Percentiles rank a stretch among this genome's conserved stretches.
These are phyloP conservation scores for Elanoides forficatus DNA, from an alignment of 2,113 vertebrate genomes.

Conservation along the genomic window DNA sequence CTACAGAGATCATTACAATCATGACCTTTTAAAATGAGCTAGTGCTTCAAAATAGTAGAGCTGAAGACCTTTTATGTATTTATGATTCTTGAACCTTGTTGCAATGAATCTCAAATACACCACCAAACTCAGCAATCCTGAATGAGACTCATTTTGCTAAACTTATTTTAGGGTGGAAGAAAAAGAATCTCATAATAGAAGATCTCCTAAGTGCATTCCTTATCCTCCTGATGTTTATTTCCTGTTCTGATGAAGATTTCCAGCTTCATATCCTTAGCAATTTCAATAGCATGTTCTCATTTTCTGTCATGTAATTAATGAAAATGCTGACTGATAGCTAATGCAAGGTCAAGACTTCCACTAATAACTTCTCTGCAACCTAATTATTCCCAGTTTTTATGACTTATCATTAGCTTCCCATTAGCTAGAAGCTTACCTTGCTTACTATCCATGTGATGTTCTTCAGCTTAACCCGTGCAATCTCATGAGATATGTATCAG, in stretches of 20 bases:
- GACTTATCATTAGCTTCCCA: neutral
- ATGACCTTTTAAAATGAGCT: neutral
- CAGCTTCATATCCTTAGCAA: neutral
- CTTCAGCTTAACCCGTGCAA: neutral
- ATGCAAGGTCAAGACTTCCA: neutral
- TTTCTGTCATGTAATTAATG: neutral
- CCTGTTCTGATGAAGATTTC: neutral
- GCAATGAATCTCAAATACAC: neutral
- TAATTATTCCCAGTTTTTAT: neutral
- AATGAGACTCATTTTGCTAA: neutral
- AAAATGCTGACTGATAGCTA: neutral
- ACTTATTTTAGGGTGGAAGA: neutral
- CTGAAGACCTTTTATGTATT: neutral
- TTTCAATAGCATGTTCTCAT: neutral
- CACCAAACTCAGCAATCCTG: neutral
- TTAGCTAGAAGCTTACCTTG: neutral
- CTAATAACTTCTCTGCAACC: neutral
- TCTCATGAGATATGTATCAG: neutral
- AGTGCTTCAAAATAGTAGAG: neutral
- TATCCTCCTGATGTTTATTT: neutral
- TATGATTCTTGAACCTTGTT: neutral
- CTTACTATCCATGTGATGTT: neutral
- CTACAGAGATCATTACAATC: neutral
- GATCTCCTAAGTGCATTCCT: neutral
- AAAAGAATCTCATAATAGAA: neutral